A percentile compares a stretch with the other conserved stretches of the same genome.
These are phyloP conservation scores for Typhlichthys eigenmanni DNA, from an alignment of 2,797 vertebrate genomes.

Conservation along the genomic window DNA sequence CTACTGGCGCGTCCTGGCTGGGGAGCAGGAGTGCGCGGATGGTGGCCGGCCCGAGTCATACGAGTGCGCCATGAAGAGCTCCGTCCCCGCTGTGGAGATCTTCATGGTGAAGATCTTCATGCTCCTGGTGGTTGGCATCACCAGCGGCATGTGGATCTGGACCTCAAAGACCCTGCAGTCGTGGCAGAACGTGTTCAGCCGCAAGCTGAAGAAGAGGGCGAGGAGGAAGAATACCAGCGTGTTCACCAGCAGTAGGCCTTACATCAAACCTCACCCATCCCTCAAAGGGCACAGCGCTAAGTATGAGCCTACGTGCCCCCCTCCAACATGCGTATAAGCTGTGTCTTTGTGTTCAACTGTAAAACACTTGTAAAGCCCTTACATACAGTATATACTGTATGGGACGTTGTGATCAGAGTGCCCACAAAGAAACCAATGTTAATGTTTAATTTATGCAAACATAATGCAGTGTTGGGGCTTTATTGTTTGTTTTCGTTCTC, in stretches of 20 bases:
- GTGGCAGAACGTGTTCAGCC: conserved; percentile 94
- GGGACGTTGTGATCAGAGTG: conserved; percentile 54
- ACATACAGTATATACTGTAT: conserved; percentile 18
- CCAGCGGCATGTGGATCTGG: conserved; percentile 99
- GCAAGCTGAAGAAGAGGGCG: conserved; percentile 86
- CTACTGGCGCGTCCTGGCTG: conserved; percentile 87
- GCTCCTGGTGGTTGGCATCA: conserved; percentile 96
- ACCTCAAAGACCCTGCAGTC: conserved; percentile 97
- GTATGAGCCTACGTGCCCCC: conserved; percentile 83
- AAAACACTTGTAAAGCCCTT: conserved; percentile 56
- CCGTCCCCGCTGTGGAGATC: conserved; percentile 93
- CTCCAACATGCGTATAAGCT: conserved; percentile 90
- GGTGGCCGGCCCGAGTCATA: conserved; percentile 69
- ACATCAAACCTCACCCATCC: conserved; percentile 90
- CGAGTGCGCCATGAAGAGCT: conserved; percentile 89
- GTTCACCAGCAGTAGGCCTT: conserved; percentile 85
- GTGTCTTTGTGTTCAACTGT: conserved; percentile 30
- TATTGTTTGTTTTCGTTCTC: conserved; percentile 52
- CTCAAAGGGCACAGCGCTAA: conserved; percentile 87
- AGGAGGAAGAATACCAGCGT: conserved; percentile 90
- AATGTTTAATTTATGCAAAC: conserved; percentile 75
- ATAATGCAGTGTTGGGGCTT: conserved; percentile 49
- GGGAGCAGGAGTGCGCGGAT: conserved; percentile 81
- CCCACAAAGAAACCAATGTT: conserved; percentile 54
- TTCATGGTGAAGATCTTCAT: conserved; percentile 99